Percentiles rank a stretch among this genome's conserved stretches.
Conservation (phyloP, 2,113 vertebrate genomes). For the Propithecus coquereli region DNA sequence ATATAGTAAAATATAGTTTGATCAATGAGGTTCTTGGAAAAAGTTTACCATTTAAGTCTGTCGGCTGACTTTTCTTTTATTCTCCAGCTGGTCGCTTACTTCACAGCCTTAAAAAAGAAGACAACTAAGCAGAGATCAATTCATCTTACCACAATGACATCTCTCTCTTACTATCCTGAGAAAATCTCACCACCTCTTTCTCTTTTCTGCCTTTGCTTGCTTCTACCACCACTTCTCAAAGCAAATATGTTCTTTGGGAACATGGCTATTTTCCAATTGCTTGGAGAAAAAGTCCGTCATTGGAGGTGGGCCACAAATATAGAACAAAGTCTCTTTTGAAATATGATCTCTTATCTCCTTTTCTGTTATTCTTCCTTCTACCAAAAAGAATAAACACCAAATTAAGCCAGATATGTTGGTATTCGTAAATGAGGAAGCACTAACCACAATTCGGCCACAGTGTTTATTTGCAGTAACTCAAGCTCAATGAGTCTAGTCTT, state of each 20-base stretch:
- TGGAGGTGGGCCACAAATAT: conserved; percentile 95
- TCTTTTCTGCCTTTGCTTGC: background rate
- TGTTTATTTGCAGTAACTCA: background rate
- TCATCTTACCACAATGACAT: background rate
- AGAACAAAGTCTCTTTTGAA: conserved; percentile 90
- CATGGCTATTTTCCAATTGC: conserved; percentile 83
- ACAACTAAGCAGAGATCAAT: background rate
- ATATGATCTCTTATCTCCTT: conserved; percentile 84
- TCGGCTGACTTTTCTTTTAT: background rate
- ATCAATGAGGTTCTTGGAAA: conserved; percentile 15
- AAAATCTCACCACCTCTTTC: accelerated
- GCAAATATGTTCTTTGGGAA: conserved; percentile 86
- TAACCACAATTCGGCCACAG: background rate
- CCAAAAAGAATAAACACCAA: conserved; percentile 59
- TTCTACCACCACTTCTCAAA: conserved; percentile 98
- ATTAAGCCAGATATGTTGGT: conserved; percentile 11
- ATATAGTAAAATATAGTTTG: conserved; percentile 16
- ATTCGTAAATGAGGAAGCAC: background rate
- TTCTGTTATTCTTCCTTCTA: conserved; percentile 91
- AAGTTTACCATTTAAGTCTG: conserved; percentile 39
- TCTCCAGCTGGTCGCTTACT: background rate
- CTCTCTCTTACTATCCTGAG: background rate
- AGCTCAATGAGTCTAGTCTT: background rate
- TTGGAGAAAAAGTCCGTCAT: conserved; percentile 93
- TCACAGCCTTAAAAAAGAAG: background rate